Evolutionary conservation across 2,888 invertebrate genomes (phyloP).

Genomic region (Ophion slaviceki): DNA sequence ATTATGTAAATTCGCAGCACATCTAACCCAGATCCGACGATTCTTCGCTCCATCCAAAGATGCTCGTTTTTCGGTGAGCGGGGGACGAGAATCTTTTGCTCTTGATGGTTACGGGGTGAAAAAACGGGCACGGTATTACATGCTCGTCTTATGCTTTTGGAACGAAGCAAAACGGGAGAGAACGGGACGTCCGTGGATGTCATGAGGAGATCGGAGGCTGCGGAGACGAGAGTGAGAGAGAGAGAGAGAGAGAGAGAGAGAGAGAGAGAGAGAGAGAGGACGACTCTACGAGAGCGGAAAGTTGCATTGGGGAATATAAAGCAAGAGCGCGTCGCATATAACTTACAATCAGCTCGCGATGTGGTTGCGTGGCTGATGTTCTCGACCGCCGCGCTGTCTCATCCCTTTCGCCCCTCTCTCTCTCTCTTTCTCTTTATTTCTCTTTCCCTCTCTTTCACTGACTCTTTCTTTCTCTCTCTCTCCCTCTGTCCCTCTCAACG

Average conservation of each 20-base stretch:
- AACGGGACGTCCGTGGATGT: constrained; percentile 73
- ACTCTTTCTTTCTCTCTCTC: constrained; percentile 50
- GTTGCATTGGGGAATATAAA: constrained; percentile 82
- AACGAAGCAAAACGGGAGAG: constrained; percentile 59
- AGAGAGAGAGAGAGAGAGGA: constrained; percentile 70
- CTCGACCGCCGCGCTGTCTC: constrained; percentile 69
- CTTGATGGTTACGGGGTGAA: constrained; percentile 59
- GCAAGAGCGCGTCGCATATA: constrained; percentile 82
- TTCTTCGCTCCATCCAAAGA: too few species aligned
- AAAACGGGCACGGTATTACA: constrained; percentile 70
- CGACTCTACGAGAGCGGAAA: constrained; percentile 81
- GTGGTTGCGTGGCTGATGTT: constrained; percentile 71
- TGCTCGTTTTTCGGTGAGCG: too few species aligned
- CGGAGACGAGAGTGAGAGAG: constrained; percentile 66
- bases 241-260: constrained; percentile 65
- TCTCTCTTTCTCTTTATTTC: constrained; percentile 40
- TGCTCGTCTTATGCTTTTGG: constrained; percentile 64
- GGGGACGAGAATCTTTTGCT: too few species aligned
- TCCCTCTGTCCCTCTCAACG: constrained; percentile 40
- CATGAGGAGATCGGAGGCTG: constrained; percentile 61
- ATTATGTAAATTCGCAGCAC: too few species aligned
- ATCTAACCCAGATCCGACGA: too few species aligned
- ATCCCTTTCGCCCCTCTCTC: constrained; percentile 52
- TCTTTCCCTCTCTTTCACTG: constrained; percentile 40
- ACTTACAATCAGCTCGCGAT: constrained; percentile 82